phyloP scores from a whole-genome alignment of 2,797 vertebrate genomes.

The Alosa sapidissima region DNA sequence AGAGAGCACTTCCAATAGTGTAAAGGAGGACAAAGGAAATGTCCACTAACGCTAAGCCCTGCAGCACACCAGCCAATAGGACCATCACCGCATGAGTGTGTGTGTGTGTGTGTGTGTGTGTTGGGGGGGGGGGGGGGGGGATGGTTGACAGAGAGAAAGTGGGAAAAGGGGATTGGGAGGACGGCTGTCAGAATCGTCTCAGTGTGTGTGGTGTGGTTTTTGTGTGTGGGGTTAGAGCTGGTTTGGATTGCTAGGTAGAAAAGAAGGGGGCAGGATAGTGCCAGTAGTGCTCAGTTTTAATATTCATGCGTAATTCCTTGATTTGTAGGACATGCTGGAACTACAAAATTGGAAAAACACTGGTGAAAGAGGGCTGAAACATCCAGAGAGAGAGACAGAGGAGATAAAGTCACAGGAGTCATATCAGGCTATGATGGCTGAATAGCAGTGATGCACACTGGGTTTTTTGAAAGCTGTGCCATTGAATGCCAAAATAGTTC shows the following conservation, averaged over 20 bases:
- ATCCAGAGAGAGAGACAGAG: conserved; percentile 27
- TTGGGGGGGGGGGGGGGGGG: background rate
- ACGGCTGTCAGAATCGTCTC: background rate
- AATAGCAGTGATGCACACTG: conserved; percentile 43
- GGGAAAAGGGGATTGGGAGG: background rate
- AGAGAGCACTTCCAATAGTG: background rate
- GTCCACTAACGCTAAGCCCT: conserved; percentile 34
- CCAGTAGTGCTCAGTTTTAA: background rate
- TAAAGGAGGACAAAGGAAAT: conserved; percentile 29
- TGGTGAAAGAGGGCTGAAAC: background rate
- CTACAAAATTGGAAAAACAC: background rate
- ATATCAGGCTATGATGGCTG: conserved; percentile 46
- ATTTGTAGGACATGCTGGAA: background rate
- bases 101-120: background rate
- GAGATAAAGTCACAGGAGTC: conserved; percentile 48
- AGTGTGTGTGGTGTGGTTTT: background rate
- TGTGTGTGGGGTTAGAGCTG: background rate
- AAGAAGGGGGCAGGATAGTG: background rate
- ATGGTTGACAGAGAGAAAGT: background rate
- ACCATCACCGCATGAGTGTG: background rate
- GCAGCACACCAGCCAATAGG: conserved; percentile 19
- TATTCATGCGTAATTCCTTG: background rate
- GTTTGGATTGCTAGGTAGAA: background rate
- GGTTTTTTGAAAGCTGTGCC: conserved; percentile 58
- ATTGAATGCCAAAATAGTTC: conserved; percentile 63